Base-by-base conservation (phyloP, 2,888 invertebrate species). In the Xestia ashworthii region DNA sequence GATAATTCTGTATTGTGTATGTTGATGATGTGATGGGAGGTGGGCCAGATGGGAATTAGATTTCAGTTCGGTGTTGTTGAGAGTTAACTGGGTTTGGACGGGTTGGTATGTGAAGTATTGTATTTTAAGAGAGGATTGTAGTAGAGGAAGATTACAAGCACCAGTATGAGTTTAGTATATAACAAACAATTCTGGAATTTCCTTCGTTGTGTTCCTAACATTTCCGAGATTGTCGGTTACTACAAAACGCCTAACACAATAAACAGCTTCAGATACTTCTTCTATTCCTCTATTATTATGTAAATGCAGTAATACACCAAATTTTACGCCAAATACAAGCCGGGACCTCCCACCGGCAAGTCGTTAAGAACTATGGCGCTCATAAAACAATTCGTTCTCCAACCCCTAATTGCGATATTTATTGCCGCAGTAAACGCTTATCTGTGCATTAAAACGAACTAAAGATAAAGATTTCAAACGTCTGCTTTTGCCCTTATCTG, bases 381-480 rank as follows among this genome's bases (percentile, higher is more conserved):
- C 88, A 90, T 92, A 93, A 92, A 93, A 89, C 87, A 87, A 89
- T 90, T 90, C 86, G 84, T 83, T 82, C 88, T 82, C 83, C 79
- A 88, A 88, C 89, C 92, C 90, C 92, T 93, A 93, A 94, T 93
- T 94, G 93, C 90, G 71, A 89, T 92, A 92, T 94, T 94, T 93
- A 93, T 92, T 86, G 89, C 82, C 81, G 85, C 84, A 87, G 89
- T 94, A 90, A 93, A 93, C 87, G 86, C 90, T 93, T 94, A 93
- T 94, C 93, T 90, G 75, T 82, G 82, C 84, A 84, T 84, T 86
- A 78, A 77, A 87, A 87, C 75, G 81, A 78, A 87, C 78, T 82
- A 83, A 78, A 86, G 90, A 91, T 91, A 91, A 89, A 86, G 76
- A 83, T 87, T 86, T 86, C 83, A 90, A 88, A 89, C 87, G 85